phyloP scores from a whole-genome alignment of 2,113 vertebrate species.

The Emydura subglobosa region DNA sequence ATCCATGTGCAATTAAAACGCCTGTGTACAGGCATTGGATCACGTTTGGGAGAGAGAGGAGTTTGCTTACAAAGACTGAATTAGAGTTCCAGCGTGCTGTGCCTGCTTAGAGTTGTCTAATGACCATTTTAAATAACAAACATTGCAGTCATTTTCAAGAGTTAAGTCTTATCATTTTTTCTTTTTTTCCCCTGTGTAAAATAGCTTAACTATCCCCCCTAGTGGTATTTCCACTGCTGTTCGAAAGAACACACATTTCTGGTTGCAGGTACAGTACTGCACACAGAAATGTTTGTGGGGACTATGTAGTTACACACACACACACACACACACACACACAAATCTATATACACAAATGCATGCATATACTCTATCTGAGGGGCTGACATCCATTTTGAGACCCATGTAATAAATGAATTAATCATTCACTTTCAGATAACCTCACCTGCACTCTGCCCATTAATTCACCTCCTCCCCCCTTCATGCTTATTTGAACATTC shows the following conservation, averaged over 20 bases:
- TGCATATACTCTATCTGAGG: background rate
- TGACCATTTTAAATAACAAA: background rate
- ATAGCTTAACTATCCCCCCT: conserved; percentile 66
- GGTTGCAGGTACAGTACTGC: background rate
- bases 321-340: background rate
- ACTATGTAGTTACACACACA: background rate
- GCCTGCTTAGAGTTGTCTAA: conserved; percentile 44
- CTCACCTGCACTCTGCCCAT: background rate
- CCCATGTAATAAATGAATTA: background rate
- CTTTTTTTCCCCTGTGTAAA: background rate
- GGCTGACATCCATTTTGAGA: background rate
- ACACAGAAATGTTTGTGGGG: background rate
- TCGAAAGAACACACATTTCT: background rate
- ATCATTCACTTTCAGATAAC: background rate
- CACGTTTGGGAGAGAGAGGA: conserved; percentile 10
- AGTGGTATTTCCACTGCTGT: background rate
- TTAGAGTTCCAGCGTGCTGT: background rate
- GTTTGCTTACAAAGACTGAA: conserved; percentile 34
- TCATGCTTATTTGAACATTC: background rate
- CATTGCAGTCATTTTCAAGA: conserved; percentile 32
- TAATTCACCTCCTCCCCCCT: background rate
- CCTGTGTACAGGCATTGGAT: conserved; percentile 42
- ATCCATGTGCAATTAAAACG: conserved; percentile 65
- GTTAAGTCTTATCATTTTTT: conserved; percentile 26
- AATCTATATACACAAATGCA: background rate